Percentiles rank a stretch among this genome's conserved stretches.
Evolutionary conservation across 2,113 vertebrate species (phyloP).

Genomic region (Panthera leo): DNA sequence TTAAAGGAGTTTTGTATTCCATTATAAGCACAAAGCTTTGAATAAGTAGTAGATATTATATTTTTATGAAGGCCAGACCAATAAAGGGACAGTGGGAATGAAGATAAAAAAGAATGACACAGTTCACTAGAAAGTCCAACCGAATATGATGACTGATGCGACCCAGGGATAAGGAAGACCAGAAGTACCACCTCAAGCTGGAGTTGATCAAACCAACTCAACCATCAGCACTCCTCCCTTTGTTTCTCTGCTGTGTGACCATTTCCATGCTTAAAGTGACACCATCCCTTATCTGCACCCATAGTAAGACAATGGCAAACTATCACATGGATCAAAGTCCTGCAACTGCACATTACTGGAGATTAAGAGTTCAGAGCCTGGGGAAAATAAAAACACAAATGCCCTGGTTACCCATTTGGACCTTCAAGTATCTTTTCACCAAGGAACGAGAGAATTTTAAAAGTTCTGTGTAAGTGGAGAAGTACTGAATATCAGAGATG

Average conservation of each 20-base stretch:
- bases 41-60: background rate
- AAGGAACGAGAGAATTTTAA: background rate
- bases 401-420: background rate
- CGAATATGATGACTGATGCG: background rate
- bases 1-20: background rate
- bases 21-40: background rate
- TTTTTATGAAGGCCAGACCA: conserved; percentile 7
- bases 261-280: background rate
- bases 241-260: background rate
- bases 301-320: background rate
- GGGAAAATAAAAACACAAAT: background rate
- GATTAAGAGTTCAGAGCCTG: background rate
- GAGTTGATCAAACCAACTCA: background rate
- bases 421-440: background rate
- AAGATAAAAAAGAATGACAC: background rate
- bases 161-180: background rate
- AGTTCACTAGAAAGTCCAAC: background rate
- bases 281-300: background rate
- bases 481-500: background rate
- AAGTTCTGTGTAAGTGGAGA: background rate
- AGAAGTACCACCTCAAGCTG: background rate
- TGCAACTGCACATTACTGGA: background rate
- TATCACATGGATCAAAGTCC: background rate
- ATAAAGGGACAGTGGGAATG: background rate
- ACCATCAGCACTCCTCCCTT: too few relatives aligned